Base-by-base conservation (phyloP, 1,140 invertebrate genomes). In the Drosophila lacertosa region DNA sequence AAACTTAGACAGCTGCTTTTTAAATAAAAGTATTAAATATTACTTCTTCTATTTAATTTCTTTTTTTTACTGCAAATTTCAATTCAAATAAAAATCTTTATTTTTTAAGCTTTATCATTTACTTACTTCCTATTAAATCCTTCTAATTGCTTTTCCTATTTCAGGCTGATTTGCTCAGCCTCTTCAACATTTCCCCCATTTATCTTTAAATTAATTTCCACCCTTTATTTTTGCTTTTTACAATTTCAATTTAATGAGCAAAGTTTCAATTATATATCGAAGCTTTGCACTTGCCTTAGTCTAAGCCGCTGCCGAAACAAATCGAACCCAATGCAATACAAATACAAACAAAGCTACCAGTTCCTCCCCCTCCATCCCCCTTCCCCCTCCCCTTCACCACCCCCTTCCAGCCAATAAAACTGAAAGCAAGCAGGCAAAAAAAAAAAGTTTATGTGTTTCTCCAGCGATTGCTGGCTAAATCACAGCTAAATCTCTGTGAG, bases 361-460 rank as follows among this genome's bases (percentile, higher is more conserved):
- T n/a, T n/a, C n/a, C n/a, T 44, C 13, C n/a, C 4, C 6, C n/a
- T 33, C 24, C n/a, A n/a, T 11, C 3, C 10, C 16, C 22, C 39
- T 15, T 11, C 9, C n/a, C 50, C 13, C n/a, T 4, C 6, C n/a
- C 39, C 24, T 13, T 10, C 24, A 7, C 18, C 16, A 16, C 18
- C n/a, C 18, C 26, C 6, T 7, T 58, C 70, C 64, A 70, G 77
- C 81, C 80, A 86, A 84, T 86, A 86, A 86, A 81, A 77, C 10
- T 44, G 37, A 62, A 74, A 66, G 74, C 68, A 50, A 58, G 47
- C 50, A 62, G 59, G 77, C 73, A 65, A 77, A 77, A 82, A 89
- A 74, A 65, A 77, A 77, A 82, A 89, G 77, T 88, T 88, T 89
- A 88, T 88, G 83, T 88, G 82, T 82, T 88, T 86, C n/a, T 82